Conservation (phyloP, 2,888 invertebrate species). For the Terebella lapidaria region DNA sequence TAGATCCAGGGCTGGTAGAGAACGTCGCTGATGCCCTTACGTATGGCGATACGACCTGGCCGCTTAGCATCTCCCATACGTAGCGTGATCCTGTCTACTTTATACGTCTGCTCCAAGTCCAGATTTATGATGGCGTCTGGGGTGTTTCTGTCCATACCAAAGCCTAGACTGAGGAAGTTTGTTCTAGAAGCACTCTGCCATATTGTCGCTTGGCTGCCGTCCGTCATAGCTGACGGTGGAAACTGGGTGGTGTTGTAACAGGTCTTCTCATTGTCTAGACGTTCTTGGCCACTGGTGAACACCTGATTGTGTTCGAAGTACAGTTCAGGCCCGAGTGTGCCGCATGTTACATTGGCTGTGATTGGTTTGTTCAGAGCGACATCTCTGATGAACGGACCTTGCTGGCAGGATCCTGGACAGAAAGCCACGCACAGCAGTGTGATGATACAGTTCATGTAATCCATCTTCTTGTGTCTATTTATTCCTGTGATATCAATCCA, state of each 20-base stretch:
- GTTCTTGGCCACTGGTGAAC: background rate
- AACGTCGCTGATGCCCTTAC: slow-evolving; percentile 20
- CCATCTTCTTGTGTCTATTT: too few relatives aligned
- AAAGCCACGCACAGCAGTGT: too few relatives aligned
- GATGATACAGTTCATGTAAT: too few relatives aligned
- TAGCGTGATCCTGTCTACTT: slow-evolving; percentile 25
- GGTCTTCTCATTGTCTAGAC: too few relatives aligned
- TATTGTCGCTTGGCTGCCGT: slow-evolving; percentile 27
- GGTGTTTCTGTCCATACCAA: too few relatives aligned
- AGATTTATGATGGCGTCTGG: too few relatives aligned
- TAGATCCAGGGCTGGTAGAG: slow-evolving; percentile 28
- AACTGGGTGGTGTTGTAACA: background rate
- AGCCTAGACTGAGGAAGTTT: too few relatives aligned
- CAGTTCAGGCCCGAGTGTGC: background rate
- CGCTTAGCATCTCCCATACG: slow-evolving; percentile 28
- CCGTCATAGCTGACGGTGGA: slow-evolving; percentile 27
- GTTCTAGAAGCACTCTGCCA: slow-evolving; percentile 36
- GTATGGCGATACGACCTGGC: slow-evolving; percentile 27
- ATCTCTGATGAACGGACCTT: too few relatives aligned
- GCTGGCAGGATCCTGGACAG: too few relatives aligned
- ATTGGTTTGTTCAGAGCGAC: background rate
- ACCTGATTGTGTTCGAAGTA: background rate
- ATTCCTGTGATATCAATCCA: too few relatives aligned
- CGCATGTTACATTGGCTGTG: background rate
- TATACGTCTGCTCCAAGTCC: slow-evolving; percentile 34